phyloP scores from a whole-genome alignment of 2,797 vertebrate genomes.

The Triplophysa yarkandensis region DNA sequence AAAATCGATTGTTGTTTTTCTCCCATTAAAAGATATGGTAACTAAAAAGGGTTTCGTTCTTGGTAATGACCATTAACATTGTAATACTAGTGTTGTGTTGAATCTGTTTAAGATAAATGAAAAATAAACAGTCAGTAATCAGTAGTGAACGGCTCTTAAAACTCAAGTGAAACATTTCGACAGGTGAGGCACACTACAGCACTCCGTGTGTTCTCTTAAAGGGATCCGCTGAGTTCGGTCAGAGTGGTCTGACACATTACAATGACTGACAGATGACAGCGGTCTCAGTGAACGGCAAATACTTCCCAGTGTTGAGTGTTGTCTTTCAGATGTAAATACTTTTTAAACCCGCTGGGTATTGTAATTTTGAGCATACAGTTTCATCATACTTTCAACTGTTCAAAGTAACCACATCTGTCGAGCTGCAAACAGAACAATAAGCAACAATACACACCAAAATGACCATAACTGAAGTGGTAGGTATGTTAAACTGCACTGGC shows the following conservation, averaged over 20 bases:
- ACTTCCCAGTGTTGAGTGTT: neutral
- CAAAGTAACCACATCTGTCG: neutral
- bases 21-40: constrained; percentile 77
- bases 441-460: neutral
- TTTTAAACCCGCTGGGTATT: neutral
- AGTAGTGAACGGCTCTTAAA: constrained; percentile 51
- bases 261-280: neutral
- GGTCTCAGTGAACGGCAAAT: neutral
- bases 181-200: constrained; percentile 43
- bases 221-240: constrained; percentile 42
- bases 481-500: neutral
- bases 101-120: constrained; percentile 47
- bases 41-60: constrained; percentile 62
- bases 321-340: neutral
- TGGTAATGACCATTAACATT: constrained; percentile 68
- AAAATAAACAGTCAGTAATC: constrained; percentile 52
- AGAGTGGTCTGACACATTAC: neutral
- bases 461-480: neutral
- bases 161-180: constrained; percentile 35
- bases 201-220: constrained; percentile 54
- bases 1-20: constrained; percentile 62
- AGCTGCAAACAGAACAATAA: neutral
- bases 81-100: constrained; percentile 77
- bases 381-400: neutral
- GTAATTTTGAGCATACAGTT: neutral